Conservation (phyloP, 2,888 invertebrate genomes). For the Limnephilus marmoratus region DNA sequence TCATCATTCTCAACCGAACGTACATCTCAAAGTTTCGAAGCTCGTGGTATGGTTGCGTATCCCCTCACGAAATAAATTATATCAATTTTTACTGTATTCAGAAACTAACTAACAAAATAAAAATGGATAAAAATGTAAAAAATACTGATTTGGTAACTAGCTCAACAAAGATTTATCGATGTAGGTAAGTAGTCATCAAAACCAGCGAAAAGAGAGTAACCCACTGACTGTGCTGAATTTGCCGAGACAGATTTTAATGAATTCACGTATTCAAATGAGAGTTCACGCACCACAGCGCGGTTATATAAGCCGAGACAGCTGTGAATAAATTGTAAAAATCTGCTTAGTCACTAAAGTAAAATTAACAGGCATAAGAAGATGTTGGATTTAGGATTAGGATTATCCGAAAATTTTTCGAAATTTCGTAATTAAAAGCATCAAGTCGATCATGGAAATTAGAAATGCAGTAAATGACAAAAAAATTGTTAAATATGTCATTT, state of each 20-base stretch:
- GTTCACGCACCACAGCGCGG: not conserved
- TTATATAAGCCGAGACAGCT: not conserved
- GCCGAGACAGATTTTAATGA: not conserved
- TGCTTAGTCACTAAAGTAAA: not conserved
- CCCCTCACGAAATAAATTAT: too few species aligned
- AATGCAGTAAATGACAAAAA: too few species aligned
- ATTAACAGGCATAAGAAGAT: not conserved
- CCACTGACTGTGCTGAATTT: not conserved
- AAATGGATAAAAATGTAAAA: not conserved
- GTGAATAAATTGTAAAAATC: not conserved
- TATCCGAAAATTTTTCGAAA: too few species aligned
- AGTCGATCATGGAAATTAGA: too few species aligned
- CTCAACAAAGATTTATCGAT: not conserved
- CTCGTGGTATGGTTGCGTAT: too few species aligned
- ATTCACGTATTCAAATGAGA: not conserved
- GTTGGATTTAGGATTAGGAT: not conserved
- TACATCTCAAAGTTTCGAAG: too few species aligned
- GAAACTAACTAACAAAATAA: not conserved
- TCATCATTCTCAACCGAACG: too few species aligned
- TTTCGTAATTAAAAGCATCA: too few species aligned
- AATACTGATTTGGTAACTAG: not conserved
- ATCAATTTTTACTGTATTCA: not conserved
- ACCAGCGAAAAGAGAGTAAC: not conserved
- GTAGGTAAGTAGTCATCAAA: not conserved
- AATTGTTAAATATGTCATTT: too few species aligned